These are phyloP conservation scores for Acropternis orthonyx DNA, from an alignment of 2,797 vertebrate species.

Conservation along the genomic window DNA sequence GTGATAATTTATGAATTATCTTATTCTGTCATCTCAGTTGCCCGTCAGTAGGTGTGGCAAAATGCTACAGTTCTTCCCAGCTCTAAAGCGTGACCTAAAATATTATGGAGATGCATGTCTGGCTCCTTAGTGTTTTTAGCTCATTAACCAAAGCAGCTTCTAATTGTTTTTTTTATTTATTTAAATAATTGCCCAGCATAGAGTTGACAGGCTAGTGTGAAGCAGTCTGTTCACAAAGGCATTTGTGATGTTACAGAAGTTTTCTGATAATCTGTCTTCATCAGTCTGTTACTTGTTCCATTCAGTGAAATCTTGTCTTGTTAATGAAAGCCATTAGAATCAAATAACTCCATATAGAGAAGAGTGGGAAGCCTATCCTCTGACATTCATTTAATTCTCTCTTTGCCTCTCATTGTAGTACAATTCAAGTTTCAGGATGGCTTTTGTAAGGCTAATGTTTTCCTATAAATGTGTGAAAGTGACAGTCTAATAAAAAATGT, in stretches of 20 bases:
- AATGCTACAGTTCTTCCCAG: background rate
- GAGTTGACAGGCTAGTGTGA: background rate
- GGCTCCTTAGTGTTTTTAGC: background rate
- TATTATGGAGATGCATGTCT: background rate
- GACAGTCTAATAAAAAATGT: background rate
- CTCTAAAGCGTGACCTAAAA: background rate
- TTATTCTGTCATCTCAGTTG: conserved; percentile 32
- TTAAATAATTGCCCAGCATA: background rate
- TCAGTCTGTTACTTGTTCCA: background rate
- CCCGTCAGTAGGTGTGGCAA: conserved; percentile 18
- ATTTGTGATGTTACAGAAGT: background rate
- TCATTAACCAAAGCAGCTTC: background rate
- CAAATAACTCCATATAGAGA: background rate
- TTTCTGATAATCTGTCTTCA: background rate
- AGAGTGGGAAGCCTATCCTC: background rate
- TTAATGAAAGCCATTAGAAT: background rate
- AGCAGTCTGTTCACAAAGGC: background rate
- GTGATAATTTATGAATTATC: conserved; percentile 15
- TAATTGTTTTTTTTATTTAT: background rate
- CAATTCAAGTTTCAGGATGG: background rate
- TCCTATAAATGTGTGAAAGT: background rate
- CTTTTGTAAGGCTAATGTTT: background rate
- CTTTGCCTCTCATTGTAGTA: background rate
- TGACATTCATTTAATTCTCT: background rate
- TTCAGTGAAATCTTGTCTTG: background rate